Conservation (phyloP, 2,888 invertebrate genomes). For the Lagria hirta region DNA sequence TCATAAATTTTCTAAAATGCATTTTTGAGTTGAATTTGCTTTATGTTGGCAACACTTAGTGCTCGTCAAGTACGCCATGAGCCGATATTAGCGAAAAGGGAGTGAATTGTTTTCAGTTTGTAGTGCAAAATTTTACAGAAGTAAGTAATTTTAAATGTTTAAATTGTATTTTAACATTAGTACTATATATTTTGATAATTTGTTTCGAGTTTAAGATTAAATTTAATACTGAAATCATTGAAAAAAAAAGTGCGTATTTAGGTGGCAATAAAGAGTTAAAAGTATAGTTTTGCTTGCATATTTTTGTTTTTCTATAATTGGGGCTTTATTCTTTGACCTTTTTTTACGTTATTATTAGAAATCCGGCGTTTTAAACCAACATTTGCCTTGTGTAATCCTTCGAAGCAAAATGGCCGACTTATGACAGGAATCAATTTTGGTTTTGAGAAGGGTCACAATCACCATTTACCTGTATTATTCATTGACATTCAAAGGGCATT, state of each 20-base stretch:
- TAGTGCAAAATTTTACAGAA: slow-evolving; percentile 18
- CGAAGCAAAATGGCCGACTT: slow-evolving; percentile 53
- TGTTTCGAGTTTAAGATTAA: no score
- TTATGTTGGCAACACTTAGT: slow-evolving; percentile 20
- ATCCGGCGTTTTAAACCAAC: no score
- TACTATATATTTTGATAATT: no score
- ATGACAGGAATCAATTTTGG: slow-evolving; percentile 51
- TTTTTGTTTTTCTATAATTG: no score
- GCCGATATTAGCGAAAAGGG: slow-evolving; percentile 50
- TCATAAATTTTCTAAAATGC: not conserved
- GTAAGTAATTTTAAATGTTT: no score
- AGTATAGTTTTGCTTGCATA: no score
- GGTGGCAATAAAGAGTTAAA: no score
- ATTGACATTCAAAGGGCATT: not conserved
- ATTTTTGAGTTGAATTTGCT: slow-evolving; percentile 4
- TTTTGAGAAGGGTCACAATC: slow-evolving; percentile 33
- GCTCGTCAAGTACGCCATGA: slow-evolving; percentile 49
- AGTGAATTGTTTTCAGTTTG: slow-evolving; percentile 50
- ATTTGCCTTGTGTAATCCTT: slow-evolving; percentile 27
- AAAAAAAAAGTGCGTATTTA: no score
- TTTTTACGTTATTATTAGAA: no score
- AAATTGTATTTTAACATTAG: no score
- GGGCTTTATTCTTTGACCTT: no score
- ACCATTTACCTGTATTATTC: slow-evolving; percentile 9
- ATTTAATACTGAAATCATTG: no score